Conservation (phyloP, 1,140 invertebrate genomes). For the Drosophila nigrodunni region DNA sequence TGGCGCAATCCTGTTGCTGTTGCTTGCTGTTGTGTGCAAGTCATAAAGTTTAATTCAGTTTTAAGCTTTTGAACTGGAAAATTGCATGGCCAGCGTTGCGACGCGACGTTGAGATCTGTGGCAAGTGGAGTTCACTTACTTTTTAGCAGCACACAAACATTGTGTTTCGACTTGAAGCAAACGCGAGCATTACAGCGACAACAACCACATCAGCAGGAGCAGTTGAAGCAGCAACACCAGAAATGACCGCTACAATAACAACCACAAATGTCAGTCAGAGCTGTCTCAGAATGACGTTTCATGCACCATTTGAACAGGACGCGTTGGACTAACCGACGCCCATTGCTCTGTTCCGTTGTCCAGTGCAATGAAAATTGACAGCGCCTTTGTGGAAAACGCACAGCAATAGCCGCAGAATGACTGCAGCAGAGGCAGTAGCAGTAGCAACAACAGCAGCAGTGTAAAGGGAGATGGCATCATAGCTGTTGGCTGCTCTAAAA, state of each 20-base stretch:
- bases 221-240: constrained; percentile 2
- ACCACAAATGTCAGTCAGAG: constrained; percentile 58
- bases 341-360: not conserved
- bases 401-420: constrained; percentile 38
- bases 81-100: constrained; percentile 62
- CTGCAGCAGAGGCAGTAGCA: not conserved
- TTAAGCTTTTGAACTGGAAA: constrained; percentile 83
- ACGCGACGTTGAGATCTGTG: constrained; percentile 26
- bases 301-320: constrained; percentile 55
- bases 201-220: not conserved
- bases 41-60: constrained; percentile 84
- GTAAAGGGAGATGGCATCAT: constrained; percentile 18
- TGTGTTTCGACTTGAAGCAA: constrained; percentile 2
- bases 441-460: constrained; percentile 1
- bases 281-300: constrained; percentile 50
- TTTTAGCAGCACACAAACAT: constrained; percentile 43
- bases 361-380: constrained; percentile 53
- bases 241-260: constrained; percentile 2
- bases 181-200: constrained; percentile 17
- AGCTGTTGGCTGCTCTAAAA: constrained; percentile 69
- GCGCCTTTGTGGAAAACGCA: constrained; percentile 49
- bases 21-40: constrained; percentile 56
- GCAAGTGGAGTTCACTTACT: constrained; percentile 59
- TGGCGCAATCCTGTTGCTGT: constrained; percentile 69
- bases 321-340: constrained; percentile 16